phyloP scores from a whole-genome alignment of 2,797 vertebrate genomes.

The Strix occidentalis region DNA sequence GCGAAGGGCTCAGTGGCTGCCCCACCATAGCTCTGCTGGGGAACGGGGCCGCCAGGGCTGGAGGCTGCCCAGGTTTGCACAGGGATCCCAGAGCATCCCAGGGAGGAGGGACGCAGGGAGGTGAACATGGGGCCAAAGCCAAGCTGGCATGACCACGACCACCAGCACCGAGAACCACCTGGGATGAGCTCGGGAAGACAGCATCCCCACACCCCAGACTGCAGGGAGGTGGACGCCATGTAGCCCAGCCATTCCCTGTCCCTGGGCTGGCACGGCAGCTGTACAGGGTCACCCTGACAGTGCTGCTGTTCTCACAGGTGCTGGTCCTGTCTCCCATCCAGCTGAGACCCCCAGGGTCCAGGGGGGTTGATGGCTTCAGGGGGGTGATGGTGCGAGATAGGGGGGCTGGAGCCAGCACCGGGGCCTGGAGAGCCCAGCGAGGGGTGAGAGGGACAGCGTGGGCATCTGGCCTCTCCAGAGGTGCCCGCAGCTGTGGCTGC shows the following conservation, averaged over 20 bases:
- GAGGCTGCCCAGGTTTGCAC: not conserved
- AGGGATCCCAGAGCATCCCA: accelerated
- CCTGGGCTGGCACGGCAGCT: not conserved
- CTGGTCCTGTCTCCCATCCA: not conserved
- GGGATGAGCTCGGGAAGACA: not conserved
- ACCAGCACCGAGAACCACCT: not conserved
- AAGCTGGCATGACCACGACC: accelerated
- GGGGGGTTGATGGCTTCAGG: not conserved
- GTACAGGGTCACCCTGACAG: not conserved
- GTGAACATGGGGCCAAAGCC: not conserved
- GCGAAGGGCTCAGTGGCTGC: not conserved
- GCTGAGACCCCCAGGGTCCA: not conserved
- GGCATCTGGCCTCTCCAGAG: not conserved
- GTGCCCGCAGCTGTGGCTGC: accelerated
- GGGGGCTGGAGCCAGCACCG: accelerated
- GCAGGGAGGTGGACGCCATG: accelerated
- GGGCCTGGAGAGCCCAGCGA: not conserved
- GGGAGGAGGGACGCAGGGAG: not conserved
- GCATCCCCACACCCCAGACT: not conserved
- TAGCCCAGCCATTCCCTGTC: not conserved
- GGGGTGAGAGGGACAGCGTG: accelerated
- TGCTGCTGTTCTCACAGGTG: not conserved
- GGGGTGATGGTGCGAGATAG: accelerated
- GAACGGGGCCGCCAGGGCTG: not conserved
- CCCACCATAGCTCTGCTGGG: not conserved